Evolutionary conservation across 2,888 invertebrate species (phyloP).

Genomic region (Lithosia quadra): DNA sequence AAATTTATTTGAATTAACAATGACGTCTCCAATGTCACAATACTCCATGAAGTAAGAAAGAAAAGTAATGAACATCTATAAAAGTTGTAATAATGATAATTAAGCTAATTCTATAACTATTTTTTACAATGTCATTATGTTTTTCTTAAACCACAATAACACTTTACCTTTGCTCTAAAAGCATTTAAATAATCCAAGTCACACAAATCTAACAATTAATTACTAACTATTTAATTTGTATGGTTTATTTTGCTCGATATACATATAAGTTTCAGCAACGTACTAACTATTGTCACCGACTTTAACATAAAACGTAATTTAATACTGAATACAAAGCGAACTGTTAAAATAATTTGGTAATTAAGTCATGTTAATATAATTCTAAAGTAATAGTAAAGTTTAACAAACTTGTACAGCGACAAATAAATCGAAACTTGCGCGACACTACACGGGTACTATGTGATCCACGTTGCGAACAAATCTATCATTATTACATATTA

Average conservation of each 20-base stretch:
- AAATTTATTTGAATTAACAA: conserved; percentile 87
- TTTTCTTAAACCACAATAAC: conserved; percentile 86
- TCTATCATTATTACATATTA: conserved; percentile 65
- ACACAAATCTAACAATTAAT: conserved; percentile 87
- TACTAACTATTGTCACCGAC: conserved; percentile 70
- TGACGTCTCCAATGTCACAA: conserved; percentile 86
- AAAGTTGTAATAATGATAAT: conserved; percentile 87
- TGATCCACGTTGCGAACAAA: conserved; percentile 67
- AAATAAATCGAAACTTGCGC: conserved; percentile 75
- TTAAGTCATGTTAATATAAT: conserved; percentile 75
- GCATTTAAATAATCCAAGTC: conserved; percentile 86
- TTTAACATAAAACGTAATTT: conserved; percentile 76
- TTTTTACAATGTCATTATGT: conserved; percentile 87
- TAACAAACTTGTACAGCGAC: conserved; percentile 68
- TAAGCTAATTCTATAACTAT: conserved; percentile 87
- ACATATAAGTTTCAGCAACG: conserved; percentile 81
- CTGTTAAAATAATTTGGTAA: conserved; percentile 83
- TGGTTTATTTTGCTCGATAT: conserved; percentile 85
- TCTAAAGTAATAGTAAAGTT: conserved; percentile 77
- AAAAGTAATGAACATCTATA: conserved; percentile 87
- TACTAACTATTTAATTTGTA: conserved; percentile 85
- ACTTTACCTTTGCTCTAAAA: conserved; percentile 85
- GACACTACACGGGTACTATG: conserved; percentile 79
- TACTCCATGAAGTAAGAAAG: conserved; percentile 86
- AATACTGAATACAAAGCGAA: conserved; percentile 85